Evolutionary conservation across 2,888 invertebrate species (phyloP).

Genomic region (Sepiola atlantica): DNA sequence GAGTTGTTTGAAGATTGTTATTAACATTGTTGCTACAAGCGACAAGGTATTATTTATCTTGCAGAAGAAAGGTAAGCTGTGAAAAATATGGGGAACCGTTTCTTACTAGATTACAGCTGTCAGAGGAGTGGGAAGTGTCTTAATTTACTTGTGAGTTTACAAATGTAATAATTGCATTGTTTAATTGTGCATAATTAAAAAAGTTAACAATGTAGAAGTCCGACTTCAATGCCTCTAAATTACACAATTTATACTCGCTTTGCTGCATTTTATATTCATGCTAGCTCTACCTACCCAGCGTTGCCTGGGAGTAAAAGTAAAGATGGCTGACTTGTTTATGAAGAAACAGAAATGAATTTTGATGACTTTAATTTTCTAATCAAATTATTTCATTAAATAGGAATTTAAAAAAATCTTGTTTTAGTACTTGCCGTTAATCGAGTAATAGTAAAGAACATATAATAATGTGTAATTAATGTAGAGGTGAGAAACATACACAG

Average conservation of each 20-base stretch:
- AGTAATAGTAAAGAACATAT: too few relatives aligned
- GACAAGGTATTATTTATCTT: neutral
- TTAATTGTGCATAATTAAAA: neutral
- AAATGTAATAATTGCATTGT: conserved; percentile 18
- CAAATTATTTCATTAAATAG: too few relatives aligned
- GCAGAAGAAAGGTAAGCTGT: neutral
- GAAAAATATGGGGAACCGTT: neutral
- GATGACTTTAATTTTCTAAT: too few relatives aligned
- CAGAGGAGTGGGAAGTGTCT: neutral
- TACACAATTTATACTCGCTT: neutral
- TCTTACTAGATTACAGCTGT: neutral
- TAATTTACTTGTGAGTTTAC: neutral
- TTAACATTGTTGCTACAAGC: neutral
- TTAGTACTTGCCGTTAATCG: too few relatives aligned
- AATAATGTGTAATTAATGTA: too few relatives aligned
- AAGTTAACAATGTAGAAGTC: neutral
- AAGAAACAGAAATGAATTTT: too few relatives aligned
- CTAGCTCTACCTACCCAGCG: too few relatives aligned
- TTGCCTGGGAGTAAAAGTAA: too few relatives aligned
- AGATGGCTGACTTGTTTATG: too few relatives aligned
- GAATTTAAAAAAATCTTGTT: too few relatives aligned
- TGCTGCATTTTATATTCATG: neutral
- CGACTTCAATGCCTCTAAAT: neutral
- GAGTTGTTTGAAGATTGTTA: neutral
- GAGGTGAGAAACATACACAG: too few relatives aligned